These are phyloP conservation scores for Acanthochromis polyacanthus DNA, from an alignment of 2,113 vertebrate species.

Conservation along the genomic window DNA sequence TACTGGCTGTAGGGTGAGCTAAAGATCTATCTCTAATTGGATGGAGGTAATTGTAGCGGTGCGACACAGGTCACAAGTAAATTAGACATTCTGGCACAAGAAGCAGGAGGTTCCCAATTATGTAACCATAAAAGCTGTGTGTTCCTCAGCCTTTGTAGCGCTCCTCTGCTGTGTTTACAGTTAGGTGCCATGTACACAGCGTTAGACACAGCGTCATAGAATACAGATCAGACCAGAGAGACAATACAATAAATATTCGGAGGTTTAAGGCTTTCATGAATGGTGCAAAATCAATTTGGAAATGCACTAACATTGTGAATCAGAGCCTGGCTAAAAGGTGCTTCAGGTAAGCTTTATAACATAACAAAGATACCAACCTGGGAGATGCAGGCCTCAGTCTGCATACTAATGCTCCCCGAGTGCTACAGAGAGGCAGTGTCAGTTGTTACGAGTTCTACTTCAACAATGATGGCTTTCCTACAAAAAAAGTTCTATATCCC, in stretches of 20 bases:
- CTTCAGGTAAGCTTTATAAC: conserved; percentile 36
- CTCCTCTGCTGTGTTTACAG: conserved; percentile 24
- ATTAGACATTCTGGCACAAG: conserved; percentile 54
- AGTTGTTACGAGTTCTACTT: conserved; percentile 19
- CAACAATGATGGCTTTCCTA: conserved; percentile 28
- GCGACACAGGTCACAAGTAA: conserved; percentile 59
- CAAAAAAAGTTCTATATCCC: not conserved
- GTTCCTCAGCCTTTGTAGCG: conserved; percentile 22
- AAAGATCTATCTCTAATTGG: conserved; percentile 68
- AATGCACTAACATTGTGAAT: conserved; percentile 22
- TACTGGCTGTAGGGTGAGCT: conserved; percentile 40
- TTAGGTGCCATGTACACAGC: not conserved
- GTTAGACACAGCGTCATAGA: not conserved
- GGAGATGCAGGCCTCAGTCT: conserved; percentile 19
- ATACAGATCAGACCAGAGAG: not conserved
- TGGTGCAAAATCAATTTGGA: conserved; percentile 41
- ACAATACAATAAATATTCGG: not conserved
- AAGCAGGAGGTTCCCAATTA: conserved; percentile 66
- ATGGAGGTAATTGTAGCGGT: conserved; percentile 64
- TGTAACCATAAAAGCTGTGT: conserved; percentile 43
- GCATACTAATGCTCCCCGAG: conserved; percentile 40
- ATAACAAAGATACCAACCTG: conserved; percentile 33
- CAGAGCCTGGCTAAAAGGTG: conserved; percentile 26
- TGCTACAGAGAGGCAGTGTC: conserved; percentile 21
- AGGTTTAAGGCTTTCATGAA: conserved; percentile 11